These are phyloP conservation scores for Acanthococcus lagerstroemiae DNA, from an alignment of 2,888 invertebrate species.

Conservation along the genomic window DNA sequence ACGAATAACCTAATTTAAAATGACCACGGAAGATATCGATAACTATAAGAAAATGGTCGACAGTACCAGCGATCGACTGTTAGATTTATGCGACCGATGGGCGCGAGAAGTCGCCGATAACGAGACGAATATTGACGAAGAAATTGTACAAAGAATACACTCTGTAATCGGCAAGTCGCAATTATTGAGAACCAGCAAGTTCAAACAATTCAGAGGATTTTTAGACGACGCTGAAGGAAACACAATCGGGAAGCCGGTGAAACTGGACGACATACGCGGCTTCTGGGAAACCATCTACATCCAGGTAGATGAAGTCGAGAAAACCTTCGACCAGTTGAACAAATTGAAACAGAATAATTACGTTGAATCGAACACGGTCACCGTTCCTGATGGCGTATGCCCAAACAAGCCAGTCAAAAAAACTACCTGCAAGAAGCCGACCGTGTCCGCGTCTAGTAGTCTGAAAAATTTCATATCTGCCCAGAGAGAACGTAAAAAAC, in stretches of 20 bases:
- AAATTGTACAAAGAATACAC: conserved; percentile 18
- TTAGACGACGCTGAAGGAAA: conserved; percentile 4
- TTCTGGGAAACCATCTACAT: conserved; percentile 24
- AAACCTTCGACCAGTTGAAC: conserved; percentile 13
- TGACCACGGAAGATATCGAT: conserved; percentile 23
- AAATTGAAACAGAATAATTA: conserved; percentile 7
- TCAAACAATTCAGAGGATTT: conserved; percentile 14
- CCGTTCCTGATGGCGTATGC: conserved; percentile 5
- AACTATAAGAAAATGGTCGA: conserved; percentile 17
- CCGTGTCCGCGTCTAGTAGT: conserved; percentile 8
- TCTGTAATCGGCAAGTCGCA: conserved; percentile 23
- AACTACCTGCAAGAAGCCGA: conserved; percentile 7
- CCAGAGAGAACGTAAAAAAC: conserved; percentile 15
- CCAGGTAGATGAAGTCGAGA: conserved; percentile 13
- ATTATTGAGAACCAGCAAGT: conserved; percentile 19
- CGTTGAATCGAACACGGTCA: background rate
- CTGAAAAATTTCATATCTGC: conserved; percentile 22
- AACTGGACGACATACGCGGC: conserved; percentile 18
- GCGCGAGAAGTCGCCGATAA: background rate
- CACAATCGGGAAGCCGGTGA: conserved; percentile 16
- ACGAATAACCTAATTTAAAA: too few relatives aligned
- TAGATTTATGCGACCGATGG: conserved; percentile 20
- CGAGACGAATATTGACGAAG: conserved; percentile 10
- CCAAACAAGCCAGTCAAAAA: background rate
- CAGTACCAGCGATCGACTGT: conserved; percentile 7